Conservation (phyloP, 1,140 invertebrate species). For the Drosophila virilis region DNA sequence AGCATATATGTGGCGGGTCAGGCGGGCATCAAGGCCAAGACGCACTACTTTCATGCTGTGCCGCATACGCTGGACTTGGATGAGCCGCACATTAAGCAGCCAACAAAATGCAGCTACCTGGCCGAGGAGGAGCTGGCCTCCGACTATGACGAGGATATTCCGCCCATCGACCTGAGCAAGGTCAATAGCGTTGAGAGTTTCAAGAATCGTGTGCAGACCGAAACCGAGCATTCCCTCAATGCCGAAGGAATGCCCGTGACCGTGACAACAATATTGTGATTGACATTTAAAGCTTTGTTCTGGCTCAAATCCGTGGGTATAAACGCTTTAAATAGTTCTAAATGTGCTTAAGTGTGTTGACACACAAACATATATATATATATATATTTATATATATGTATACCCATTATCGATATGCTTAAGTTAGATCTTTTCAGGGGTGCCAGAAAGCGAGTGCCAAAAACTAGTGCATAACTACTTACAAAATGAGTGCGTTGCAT, state of each 20-base stretch:
- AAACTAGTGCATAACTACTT: constrained; percentile 3
- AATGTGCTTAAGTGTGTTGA: constrained; percentile 4
- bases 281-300: constrained; percentile 27
- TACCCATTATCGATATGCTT: neutral
- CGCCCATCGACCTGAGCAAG: constrained; percentile 77
- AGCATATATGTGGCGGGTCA: constrained; percentile 74
- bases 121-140: constrained; percentile 72
- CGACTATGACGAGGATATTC: constrained; percentile 80
- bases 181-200: constrained; percentile 72
- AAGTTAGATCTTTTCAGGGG: neutral
- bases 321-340: constrained; percentile 4
- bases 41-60: constrained; percentile 61
- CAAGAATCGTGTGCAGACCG: constrained; percentile 51
- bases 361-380: neutral
- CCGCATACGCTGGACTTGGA: constrained; percentile 15
- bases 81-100: constrained; percentile 15
- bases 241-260: constrained; percentile 74
- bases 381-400: neutral
- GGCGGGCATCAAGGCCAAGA: constrained; percentile 37
- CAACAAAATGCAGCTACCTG: constrained; percentile 61
- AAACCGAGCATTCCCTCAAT: constrained; percentile 66
- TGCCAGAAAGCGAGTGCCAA: constrained; percentile 25
- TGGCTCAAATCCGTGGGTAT: constrained; percentile 3
- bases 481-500: constrained; percentile 1
- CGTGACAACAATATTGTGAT: constrained; percentile 84